Conservation (phyloP, 2,888 invertebrate species). For the Papilio gigon region DNA sequence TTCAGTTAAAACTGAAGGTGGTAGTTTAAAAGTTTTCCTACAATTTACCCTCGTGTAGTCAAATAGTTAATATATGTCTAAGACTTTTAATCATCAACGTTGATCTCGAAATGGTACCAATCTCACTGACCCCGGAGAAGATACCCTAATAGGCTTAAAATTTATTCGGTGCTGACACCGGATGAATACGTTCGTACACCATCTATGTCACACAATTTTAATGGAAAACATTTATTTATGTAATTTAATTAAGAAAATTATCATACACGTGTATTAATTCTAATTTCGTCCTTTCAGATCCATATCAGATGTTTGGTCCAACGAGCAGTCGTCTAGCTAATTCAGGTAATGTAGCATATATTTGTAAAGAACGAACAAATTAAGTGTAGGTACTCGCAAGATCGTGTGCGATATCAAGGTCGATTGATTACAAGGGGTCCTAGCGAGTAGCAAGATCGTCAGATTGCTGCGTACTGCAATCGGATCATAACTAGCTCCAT, state of each 20-base stretch:
- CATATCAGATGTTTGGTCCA: slow-evolving; percentile 98
- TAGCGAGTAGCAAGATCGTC: slow-evolving; percentile 3
- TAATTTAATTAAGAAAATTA: too few species aligned
- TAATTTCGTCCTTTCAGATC: slow-evolving; percentile 87
- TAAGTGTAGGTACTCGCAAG: background rate
- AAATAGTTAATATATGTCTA: too few species aligned
- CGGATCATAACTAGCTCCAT: slow-evolving; percentile 6
- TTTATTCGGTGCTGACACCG: too few species aligned
- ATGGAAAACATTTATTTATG: too few species aligned
- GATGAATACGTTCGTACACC: too few species aligned
- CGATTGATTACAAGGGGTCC: slow-evolving; percentile 20
- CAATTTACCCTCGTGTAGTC: too few species aligned
- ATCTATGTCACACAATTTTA: too few species aligned
- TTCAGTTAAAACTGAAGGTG: too few species aligned
- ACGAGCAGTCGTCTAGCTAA: slow-evolving; percentile 98
- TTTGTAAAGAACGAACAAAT: background rate
- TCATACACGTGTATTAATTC: background rate
- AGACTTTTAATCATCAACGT: too few species aligned
- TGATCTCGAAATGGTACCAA: too few species aligned
- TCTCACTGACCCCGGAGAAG: too few species aligned
- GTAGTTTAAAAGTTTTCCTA: background rate
- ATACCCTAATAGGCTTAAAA: too few species aligned
- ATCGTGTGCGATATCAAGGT: slow-evolving; percentile 6
- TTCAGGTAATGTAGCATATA: slow-evolving; percentile 91
- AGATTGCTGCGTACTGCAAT: slow-evolving; percentile 18